Percentiles rank a stretch among this genome's conserved stretches.
Conservation (phyloP, 2,888 invertebrate genomes). For the Drosophila ezoana region DNA sequence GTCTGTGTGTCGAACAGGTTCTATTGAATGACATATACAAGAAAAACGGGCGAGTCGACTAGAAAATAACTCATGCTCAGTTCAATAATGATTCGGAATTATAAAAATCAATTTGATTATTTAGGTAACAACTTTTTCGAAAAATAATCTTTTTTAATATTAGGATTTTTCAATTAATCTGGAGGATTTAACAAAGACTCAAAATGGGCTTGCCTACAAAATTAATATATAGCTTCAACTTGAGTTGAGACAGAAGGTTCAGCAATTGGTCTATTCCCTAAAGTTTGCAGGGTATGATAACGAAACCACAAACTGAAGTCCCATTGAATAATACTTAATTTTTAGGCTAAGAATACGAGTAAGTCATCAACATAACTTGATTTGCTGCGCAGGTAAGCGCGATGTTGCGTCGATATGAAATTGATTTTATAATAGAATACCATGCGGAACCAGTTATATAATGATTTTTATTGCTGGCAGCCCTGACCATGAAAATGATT, state of each 20-base stretch:
- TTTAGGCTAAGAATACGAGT: constrained; percentile 34
- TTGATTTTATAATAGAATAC: constrained; percentile 29
- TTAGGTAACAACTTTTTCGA: too few relatives aligned
- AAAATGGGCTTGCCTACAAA: too few relatives aligned
- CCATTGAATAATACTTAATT: constrained; percentile 36
- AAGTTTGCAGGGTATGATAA: constrained; percentile 25
- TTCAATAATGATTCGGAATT: not conserved
- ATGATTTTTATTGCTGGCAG: constrained; percentile 7
- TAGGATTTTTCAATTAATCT: too few relatives aligned
- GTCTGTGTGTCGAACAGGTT: constrained; percentile 36
- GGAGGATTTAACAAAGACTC: too few relatives aligned
- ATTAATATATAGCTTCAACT: too few relatives aligned
- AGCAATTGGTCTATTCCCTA: too few relatives aligned
- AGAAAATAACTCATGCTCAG: not conserved
- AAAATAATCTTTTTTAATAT: too few relatives aligned
- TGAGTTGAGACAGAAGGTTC: too few relatives aligned
- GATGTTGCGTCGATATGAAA: constrained; percentile 10
- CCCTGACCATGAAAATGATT: constrained; percentile 49
- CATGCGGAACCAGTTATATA: constrained; percentile 43
- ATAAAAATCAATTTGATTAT: too few relatives aligned
- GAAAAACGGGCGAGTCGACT: constrained; percentile 12
- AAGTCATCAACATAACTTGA: constrained; percentile 33
- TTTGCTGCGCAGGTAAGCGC: not conserved
- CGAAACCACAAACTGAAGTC: not conserved
- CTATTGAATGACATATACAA: not conserved